Percentiles rank a stretch among this genome's conserved stretches.
phyloP scores from a whole-genome alignment of 2,113 vertebrate species.

The Myotis lucifugus region DNA sequence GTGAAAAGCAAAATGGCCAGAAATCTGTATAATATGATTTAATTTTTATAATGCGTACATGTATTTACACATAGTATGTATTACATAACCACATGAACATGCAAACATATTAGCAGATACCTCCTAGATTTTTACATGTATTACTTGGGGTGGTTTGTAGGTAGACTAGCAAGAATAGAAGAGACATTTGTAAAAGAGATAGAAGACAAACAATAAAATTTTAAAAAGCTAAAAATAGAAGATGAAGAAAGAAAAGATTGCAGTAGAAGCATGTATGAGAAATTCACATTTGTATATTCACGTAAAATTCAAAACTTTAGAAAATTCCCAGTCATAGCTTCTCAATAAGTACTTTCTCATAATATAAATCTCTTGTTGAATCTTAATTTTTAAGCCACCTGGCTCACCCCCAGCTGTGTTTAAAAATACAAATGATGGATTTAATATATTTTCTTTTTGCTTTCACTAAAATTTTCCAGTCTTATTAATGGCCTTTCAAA shows the following conservation, averaged over 20 bases:
- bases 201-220: background rate
- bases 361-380: background rate
- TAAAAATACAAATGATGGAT: background rate
- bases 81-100: background rate
- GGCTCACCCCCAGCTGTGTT: background rate
- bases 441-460: background rate
- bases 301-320: background rate
- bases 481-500: background rate
- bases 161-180: background rate
- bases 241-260: background rate
- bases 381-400: background rate
- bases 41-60: background rate
- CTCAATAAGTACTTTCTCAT: background rate
- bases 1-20: background rate
- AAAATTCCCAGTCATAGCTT: background rate
- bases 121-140: background rate
- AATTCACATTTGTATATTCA: background rate
- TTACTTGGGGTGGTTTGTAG: background rate
- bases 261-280: background rate
- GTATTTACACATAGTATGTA: background rate
- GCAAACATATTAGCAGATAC: background rate
- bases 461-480: background rate
- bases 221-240: background rate
- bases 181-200: background rate
- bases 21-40: background rate